Evolutionary conservation across 2,888 invertebrate genomes (phyloP).

Genomic region (Choristoneura rosaceana): DNA sequence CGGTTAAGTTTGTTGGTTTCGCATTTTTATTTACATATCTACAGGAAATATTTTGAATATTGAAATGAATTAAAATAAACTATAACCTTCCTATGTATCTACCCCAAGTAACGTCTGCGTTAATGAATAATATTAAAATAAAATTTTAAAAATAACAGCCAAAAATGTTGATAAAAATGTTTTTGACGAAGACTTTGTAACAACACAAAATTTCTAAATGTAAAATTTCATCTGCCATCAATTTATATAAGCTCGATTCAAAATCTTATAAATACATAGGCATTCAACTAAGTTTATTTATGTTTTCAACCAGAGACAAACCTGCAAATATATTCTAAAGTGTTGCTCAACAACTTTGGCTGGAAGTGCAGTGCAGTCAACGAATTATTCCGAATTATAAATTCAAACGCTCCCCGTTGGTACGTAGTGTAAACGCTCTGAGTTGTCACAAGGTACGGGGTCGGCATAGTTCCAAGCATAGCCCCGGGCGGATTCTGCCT

Average conservation of each 20-base stretch:
- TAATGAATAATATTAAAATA: neutral
- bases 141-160: too few species aligned
- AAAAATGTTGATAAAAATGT: too few species aligned
- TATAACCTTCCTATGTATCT: too few species aligned
- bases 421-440: constrained; percentile 7
- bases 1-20: neutral
- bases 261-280: too few species aligned
- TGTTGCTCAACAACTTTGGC: neutral
- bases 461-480: constrained; percentile 61
- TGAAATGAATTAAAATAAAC: too few species aligned
- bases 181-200: too few species aligned
- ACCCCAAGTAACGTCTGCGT: too few species aligned
- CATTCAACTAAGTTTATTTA: neutral
- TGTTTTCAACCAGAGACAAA: neutral
- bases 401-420: constrained; percentile 8
- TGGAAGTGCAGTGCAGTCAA: constrained; percentile 1
- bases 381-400: constrained; percentile 1
- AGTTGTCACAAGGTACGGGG: constrained; percentile 22
- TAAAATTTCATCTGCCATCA: too few species aligned
- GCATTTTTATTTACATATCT: neutral
- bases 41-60: too few species aligned
- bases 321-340: neutral
- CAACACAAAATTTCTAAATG: too few species aligned
- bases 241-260: too few species aligned
- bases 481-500: constrained; percentile 57